Percentiles rank a stretch among this genome's conserved stretches.
phyloP scores from a whole-genome alignment of 2,113 vertebrate species.

The Sula dactylatra region DNA sequence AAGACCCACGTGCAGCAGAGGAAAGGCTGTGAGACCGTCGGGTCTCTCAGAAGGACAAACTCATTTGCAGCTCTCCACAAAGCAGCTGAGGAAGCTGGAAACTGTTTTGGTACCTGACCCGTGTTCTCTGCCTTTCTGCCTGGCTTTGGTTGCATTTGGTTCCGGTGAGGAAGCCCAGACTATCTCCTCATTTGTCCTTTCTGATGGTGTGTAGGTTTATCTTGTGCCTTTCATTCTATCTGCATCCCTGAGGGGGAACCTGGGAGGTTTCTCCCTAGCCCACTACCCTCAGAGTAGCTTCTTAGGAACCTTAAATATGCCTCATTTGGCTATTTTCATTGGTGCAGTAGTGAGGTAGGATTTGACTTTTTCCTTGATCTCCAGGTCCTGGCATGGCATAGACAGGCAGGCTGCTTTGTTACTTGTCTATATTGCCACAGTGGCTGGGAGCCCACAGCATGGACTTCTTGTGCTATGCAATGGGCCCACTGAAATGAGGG shows the following conservation, averaged over 20 bases:
- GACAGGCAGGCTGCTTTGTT: neutral
- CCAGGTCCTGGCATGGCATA: neutral
- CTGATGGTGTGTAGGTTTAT: neutral
- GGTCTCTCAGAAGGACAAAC: neutral
- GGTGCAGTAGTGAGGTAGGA: neutral
- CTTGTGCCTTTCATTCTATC: neutral
- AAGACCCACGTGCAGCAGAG: accelerated
- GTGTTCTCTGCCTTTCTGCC: neutral
- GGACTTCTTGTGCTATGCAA: neutral
- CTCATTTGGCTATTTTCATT: neutral
- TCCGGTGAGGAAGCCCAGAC: neutral
- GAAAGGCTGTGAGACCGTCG: neutral
- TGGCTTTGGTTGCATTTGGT: neutral
- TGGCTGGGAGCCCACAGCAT: neutral
- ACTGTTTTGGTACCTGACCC: neutral
- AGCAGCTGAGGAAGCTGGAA: neutral
- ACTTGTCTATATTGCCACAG: accelerated
- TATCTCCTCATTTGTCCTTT: neutral
- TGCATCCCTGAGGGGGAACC: neutral
- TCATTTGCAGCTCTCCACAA: neutral
- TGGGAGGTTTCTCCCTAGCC: neutral
- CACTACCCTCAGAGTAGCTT: neutral
- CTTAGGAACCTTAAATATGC: neutral
- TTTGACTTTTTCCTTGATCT: neutral
- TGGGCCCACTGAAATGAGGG: neutral